phyloP scores from a whole-genome alignment of 1,140 invertebrate genomes.

The Neomicropteryx cornuta region DNA sequence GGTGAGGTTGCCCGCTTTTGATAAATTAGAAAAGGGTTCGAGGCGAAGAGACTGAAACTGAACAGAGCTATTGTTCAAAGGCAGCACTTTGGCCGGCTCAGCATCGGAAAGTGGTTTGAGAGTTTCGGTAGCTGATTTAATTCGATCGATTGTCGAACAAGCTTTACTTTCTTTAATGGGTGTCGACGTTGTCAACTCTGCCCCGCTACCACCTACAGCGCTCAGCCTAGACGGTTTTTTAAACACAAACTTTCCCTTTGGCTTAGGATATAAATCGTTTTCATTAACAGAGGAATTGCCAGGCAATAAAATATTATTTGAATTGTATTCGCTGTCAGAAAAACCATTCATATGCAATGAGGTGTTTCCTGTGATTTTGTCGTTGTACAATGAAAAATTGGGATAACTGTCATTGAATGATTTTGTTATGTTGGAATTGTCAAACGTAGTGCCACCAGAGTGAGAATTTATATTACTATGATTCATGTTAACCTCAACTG shows the following conservation, averaged over 20 bases:
- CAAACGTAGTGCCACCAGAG: no score
- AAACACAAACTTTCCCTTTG: conserved; percentile 32
- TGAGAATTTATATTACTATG: no score
- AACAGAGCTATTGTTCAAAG: conserved; percentile 27
- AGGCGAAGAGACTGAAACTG: conserved; percentile 26
- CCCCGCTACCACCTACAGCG: conserved; percentile 15
- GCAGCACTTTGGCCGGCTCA: conserved; percentile 14
- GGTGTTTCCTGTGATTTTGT: no score
- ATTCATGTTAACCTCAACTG: no score
- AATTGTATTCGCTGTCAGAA: no score
- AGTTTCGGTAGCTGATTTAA: conserved; percentile 25
- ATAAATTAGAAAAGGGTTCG: conserved; percentile 17
- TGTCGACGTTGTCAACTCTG: conserved; percentile 12
- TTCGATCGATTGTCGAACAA: conserved; percentile 28
- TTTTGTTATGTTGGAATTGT: conserved; percentile 3
- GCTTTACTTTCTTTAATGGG: conserved; percentile 18
- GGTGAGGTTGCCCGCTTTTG: conserved; percentile 15
- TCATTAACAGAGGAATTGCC: conserved; percentile 13
- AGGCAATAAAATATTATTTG: conserved; percentile 21
- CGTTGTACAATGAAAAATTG: no score
- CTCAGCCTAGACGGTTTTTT: conserved; percentile 25
- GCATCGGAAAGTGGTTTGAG: conserved; percentile 21
- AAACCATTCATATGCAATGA: no score
- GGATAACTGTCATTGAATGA: not conserved
- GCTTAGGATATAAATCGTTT: conserved; percentile 15